Percentiles rank a stretch among this genome's conserved stretches.
Evolutionary conservation across 2,888 invertebrate genomes (phyloP).

Genomic region (Drosophila greeni): DNA sequence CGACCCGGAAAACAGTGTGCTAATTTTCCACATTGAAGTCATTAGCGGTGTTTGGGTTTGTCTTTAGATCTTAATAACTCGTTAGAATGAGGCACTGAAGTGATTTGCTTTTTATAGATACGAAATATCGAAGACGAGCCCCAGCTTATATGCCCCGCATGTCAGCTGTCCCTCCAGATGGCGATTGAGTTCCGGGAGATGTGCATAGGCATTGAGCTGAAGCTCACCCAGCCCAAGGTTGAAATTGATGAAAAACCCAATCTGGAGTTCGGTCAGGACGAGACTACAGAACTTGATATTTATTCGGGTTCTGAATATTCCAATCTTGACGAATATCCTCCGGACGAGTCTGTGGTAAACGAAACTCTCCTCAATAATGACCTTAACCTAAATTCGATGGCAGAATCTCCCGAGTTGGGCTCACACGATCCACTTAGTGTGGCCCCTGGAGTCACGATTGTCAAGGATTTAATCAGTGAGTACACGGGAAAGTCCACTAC

Average conservation of each 20-base stretch:
- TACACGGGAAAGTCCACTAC: conserved; percentile 38
- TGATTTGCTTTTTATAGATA: conserved; percentile 34
- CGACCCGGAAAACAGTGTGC: conserved; percentile 47
- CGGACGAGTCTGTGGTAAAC: not conserved
- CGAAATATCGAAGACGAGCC: conserved; percentile 16
- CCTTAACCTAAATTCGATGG: not conserved
- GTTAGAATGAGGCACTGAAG: no score
- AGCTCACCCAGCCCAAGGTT: conserved; percentile 6
- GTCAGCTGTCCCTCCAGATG: conserved; percentile 24
- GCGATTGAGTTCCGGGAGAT: conserved; percentile 56
- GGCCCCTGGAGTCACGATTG: conserved; percentile 49
- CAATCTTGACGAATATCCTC: not conserved
- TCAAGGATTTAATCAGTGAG: conserved; percentile 54
- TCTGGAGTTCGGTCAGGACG: not conserved
- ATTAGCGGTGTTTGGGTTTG: conserved; percentile 63
- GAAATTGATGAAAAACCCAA: not conserved
- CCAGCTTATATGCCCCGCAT: conserved; percentile 41
- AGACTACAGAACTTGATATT: not conserved
- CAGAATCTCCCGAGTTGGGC: not conserved
- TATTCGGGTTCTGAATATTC: not conserved
- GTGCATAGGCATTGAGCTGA: conserved; percentile 52
- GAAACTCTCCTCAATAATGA: not conserved
- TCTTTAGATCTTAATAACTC: not conserved
- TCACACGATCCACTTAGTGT: conserved; percentile 49
- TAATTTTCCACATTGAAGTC: conserved; percentile 61